These are phyloP conservation scores for Semnornis frantzii DNA, from an alignment of 2,113 vertebrate species.

Conservation along the genomic window DNA sequence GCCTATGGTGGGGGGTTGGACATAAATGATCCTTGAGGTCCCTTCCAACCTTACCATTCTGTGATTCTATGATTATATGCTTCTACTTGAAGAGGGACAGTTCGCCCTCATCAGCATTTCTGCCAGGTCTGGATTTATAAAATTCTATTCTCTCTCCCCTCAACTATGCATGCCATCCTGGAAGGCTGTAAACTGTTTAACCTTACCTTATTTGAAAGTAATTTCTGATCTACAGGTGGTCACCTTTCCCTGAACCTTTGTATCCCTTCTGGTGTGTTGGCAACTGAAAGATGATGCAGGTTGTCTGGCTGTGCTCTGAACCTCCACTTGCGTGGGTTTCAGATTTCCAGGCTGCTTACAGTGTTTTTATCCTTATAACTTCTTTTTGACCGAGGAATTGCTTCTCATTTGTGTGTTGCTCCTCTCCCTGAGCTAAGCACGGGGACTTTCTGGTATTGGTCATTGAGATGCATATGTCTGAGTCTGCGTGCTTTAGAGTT, in stretches of 20 bases:
- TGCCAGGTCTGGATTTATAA: not conserved
- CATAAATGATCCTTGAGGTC: no score
- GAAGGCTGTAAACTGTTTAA: not conserved
- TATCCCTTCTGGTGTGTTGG: not conserved
- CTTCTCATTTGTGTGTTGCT: not conserved
- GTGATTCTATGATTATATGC: no score
- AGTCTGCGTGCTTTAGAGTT: no score
- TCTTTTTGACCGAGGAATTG: not conserved
- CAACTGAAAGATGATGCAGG: not conserved
- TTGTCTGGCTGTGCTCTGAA: not conserved
- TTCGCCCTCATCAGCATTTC: not conserved
- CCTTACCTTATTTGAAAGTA: not conserved
- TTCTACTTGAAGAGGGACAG: no score
- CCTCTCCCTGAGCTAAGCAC: no score
- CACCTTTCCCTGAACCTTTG: not conserved
- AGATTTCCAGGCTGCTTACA: not conserved
- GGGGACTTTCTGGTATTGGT: no score
- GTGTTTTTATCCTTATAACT: not conserved
- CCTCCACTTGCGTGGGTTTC: not conserved
- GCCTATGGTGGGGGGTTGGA: no score
- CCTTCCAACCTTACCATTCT: no score
- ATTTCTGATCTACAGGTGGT: not conserved
- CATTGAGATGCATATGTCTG: no score
- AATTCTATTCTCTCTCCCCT: accelerated
- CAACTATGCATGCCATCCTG: accelerated